Conservation (phyloP, 2,888 invertebrate genomes). For the Lepidochitona cinerea region DNA sequence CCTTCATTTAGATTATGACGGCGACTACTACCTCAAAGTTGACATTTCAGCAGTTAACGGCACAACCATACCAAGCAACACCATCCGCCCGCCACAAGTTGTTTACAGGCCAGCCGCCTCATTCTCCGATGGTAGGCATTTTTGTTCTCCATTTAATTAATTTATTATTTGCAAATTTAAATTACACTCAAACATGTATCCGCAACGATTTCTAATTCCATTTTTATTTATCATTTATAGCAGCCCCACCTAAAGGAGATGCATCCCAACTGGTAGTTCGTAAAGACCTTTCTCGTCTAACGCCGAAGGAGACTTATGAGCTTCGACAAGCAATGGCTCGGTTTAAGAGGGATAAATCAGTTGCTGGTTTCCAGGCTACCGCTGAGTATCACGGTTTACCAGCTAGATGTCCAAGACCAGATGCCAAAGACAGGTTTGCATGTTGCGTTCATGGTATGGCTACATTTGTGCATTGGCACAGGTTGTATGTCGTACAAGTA, state of each 20-base stretch:
- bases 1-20: conserved; percentile 10
- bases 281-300: conserved; percentile 29
- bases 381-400: conserved; percentile 41
- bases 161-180: not conserved
- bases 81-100: conserved; percentile 18
- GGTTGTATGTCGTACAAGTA: conserved; percentile 32
- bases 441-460: conserved; percentile 32
- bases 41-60: conserved; percentile 32
- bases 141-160: not conserved
- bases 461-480: conserved; percentile 37
- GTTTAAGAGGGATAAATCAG: conserved; percentile 32
- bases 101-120: conserved; percentile 19
- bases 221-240: no score
- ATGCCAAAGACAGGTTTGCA: conserved; percentile 25
- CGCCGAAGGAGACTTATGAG: conserved; percentile 26
- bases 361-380: conserved; percentile 38
- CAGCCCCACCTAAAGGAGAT: conserved; percentile 12
- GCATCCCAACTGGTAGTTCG: conserved; percentile 13
- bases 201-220: no score
- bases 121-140: conserved; percentile 26
- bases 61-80: conserved; percentile 8
- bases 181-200: no score
- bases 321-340: conserved; percentile 32
- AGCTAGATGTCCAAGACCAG: conserved; percentile 31
- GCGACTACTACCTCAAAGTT: conserved; percentile 22